phyloP scores from a whole-genome alignment of 2,888 invertebrate species.

The Orchesellides sinensis region DNA sequence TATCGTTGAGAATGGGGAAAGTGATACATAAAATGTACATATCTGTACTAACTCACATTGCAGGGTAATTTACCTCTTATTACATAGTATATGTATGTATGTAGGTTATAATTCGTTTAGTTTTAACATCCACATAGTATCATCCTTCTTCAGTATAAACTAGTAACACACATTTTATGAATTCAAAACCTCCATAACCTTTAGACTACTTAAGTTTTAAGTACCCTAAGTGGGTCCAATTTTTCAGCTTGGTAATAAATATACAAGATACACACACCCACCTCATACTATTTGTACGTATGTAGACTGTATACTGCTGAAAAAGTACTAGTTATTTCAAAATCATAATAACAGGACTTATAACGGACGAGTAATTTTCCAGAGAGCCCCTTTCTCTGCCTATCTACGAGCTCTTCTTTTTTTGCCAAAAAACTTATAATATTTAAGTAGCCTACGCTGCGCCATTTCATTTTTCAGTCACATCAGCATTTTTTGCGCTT shows the following conservation, averaged over 20 bases:
- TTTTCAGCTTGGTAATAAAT: conserved; percentile 13
- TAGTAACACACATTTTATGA: too few species aligned
- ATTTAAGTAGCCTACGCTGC: conserved; percentile 44
- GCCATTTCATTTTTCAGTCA: conserved; percentile 41
- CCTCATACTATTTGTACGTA: too few species aligned
- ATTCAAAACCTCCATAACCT: conserved; percentile 23
- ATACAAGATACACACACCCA: not conserved
- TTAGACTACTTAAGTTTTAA: conserved; percentile 23
- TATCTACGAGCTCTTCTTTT: not conserved
- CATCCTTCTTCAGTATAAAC: not conserved
- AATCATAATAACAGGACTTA: too few species aligned
- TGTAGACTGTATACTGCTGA: not conserved
- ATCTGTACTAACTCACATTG: too few species aligned
- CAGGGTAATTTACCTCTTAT: too few species aligned
- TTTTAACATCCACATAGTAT: too few species aligned
- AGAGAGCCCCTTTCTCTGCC: conserved; percentile 10
- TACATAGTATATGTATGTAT: too few species aligned
- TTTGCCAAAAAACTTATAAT: not conserved
- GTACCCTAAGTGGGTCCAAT: conserved; percentile 1
- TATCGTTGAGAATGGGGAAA: too few species aligned
- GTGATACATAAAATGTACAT: too few species aligned
- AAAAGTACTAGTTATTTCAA: not conserved
- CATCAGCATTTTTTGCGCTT: conserved; percentile 40
- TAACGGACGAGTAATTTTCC: conserved; percentile 33
- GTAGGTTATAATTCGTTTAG: too few species aligned